Conservation (phyloP, 53 echinoderm and acorn worm species). For the Echinometra lucunter region DNA sequence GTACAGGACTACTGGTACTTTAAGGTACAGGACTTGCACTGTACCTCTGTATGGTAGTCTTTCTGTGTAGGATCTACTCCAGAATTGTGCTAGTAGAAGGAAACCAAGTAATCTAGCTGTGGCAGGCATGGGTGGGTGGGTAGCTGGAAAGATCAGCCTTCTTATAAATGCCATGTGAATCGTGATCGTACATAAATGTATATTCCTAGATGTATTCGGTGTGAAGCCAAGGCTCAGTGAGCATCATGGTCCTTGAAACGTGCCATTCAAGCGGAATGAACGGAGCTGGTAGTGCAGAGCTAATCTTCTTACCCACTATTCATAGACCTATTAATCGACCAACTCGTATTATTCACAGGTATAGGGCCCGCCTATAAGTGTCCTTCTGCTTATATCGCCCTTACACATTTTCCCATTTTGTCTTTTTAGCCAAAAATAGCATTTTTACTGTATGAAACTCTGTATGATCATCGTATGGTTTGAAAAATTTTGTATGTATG, state of each 20-base stretch:
- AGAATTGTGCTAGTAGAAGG: no score
- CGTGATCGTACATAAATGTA: neutral
- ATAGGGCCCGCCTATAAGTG: neutral
- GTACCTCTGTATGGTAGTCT: no score
- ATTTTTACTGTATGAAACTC: neutral
- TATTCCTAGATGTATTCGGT: conserved; percentile 8
- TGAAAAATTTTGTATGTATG: neutral
- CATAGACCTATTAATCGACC: conserved; percentile 47
- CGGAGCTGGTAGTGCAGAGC: neutral
- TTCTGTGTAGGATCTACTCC: no score
- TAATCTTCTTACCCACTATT: neutral
- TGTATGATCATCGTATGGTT: neutral
- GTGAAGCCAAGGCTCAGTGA: neutral
- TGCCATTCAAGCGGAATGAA: conserved; percentile 27
- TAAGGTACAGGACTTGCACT: no score
- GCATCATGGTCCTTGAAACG: conserved; percentile 13
- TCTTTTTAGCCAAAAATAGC: neutral
- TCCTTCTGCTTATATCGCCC: neutral
- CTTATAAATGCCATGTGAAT: neutral
- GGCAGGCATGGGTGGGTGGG: neutral
- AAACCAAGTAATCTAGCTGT: no score
- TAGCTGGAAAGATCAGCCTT: neutral
- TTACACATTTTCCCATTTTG: neutral
- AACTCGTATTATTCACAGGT: neutral
- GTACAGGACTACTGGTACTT: no score